phyloP scores from a whole-genome alignment of 2,888 invertebrate genomes.

The Drosophila conformis region DNA sequence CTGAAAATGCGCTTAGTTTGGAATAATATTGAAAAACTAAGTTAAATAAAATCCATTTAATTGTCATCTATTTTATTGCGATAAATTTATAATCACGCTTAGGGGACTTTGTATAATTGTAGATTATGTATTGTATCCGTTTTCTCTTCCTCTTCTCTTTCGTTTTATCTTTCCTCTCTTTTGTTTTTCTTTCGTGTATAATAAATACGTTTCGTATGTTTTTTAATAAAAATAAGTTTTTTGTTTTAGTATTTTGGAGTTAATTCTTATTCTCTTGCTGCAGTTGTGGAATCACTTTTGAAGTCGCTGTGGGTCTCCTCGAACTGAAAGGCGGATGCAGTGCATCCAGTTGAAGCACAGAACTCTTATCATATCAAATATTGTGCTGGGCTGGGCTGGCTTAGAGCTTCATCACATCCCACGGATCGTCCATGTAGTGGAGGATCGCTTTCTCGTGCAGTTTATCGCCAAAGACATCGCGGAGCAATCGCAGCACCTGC shows the following conservation, averaged over 20 bases:
- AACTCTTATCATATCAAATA: constrained; percentile 4
- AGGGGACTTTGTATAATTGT: constrained; percentile 45
- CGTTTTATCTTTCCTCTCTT: background rate
- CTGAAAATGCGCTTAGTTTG: background rate
- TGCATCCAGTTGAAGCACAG: constrained; percentile 10
- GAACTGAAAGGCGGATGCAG: constrained; percentile 11
- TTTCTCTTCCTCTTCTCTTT: background rate
- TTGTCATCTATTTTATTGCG: constrained; percentile 53
- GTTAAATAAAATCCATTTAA: constrained; percentile 16
- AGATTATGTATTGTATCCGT: constrained; percentile 46
- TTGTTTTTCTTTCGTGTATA: constrained; percentile 36
- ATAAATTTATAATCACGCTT: constrained; percentile 56
- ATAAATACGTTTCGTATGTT: constrained; percentile 74
- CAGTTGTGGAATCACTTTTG: constrained; percentile 57
- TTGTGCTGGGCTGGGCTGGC: constrained; percentile 5
- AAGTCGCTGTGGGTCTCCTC: constrained; percentile 12
- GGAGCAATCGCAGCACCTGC: constrained; percentile 87
- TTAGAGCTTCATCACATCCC: constrained; percentile 84
- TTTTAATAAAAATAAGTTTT: constrained; percentile 50
- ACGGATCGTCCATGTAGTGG: constrained; percentile 83
- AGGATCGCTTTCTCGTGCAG: constrained; percentile 82
- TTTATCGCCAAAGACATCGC: constrained; percentile 81
- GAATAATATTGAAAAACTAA: background rate
- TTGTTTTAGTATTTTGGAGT: constrained; percentile 34
- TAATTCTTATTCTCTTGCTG: constrained; percentile 38